phyloP scores from a whole-genome alignment of 2,888 invertebrate species.

The Ophion costatus region DNA sequence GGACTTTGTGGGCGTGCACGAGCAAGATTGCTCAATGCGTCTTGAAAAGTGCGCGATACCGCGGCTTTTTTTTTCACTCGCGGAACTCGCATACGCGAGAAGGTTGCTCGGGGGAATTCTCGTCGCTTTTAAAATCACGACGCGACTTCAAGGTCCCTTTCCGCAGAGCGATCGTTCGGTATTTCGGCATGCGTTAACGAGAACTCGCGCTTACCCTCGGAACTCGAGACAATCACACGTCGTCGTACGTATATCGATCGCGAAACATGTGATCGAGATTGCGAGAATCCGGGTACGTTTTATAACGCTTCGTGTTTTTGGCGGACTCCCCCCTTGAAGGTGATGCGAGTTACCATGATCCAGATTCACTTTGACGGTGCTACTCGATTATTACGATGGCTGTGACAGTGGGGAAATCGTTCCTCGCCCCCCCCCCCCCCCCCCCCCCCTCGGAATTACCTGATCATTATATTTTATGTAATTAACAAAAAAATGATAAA shows the following conservation, averaged over 20 bases:
- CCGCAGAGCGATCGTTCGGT: background rate
- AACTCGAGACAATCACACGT: background rate
- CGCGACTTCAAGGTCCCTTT: slow-evolving; percentile 45
- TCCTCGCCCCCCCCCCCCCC: too few relatives aligned
- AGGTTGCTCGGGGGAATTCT: slow-evolving; percentile 12
- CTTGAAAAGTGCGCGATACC: slow-evolving; percentile 21
- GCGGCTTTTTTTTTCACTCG: slow-evolving; percentile 21
- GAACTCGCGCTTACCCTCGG: background rate
- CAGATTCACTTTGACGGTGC: background rate
- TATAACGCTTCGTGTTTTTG: background rate
- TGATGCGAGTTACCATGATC: background rate
- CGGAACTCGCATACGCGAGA: slow-evolving; percentile 12
- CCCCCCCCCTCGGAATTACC: too few relatives aligned
- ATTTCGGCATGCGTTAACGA: slow-evolving; percentile 15
- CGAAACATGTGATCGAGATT: background rate
- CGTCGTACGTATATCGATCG: slow-evolving; percentile 10
- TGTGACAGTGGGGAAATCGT: too few relatives aligned
- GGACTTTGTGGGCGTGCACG: slow-evolving; percentile 6
- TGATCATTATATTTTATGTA: too few relatives aligned
- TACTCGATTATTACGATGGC: too few relatives aligned
- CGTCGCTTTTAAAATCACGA: slow-evolving; percentile 4
- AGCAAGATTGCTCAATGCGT: slow-evolving; percentile 24
- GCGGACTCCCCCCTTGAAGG: background rate
- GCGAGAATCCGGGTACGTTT: background rate
- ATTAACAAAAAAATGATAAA: too few relatives aligned